Evolutionary conservation across 2,113 vertebrate species (phyloP).

Genomic region (Chaetura pelagica): DNA sequence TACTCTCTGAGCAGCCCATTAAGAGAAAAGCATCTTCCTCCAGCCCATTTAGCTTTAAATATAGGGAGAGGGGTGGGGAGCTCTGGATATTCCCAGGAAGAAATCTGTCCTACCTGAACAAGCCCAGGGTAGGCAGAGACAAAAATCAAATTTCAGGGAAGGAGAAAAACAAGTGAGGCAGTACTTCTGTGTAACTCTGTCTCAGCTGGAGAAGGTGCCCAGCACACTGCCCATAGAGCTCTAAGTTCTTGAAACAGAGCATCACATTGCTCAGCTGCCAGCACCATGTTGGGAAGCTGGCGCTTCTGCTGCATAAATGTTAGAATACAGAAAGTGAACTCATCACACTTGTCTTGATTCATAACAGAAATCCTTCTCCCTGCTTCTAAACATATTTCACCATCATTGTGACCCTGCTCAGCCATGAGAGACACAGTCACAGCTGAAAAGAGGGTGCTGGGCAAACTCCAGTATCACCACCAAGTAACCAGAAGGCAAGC

Average conservation of each 20-base stretch:
- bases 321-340: constrained; percentile 4
- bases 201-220: background rate
- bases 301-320: background rate
- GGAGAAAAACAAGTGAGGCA: background rate
- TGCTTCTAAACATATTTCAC: constrained; percentile 33
- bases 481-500: background rate
- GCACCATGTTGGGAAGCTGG: background rate
- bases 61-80: background rate
- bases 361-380: constrained; percentile 37
- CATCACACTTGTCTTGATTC: constrained; percentile 44
- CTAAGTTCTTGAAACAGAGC: background rate
- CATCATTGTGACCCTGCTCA: background rate
- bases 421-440: background rate
- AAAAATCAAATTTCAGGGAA: background rate
- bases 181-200: background rate
- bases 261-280: background rate
- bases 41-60: background rate
- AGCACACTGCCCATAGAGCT: background rate
- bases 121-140: fast-evolving
- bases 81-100: background rate
- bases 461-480: background rate
- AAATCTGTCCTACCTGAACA: background rate
- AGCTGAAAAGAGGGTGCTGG: background rate
- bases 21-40: background rate
- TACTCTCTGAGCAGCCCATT: background rate